Conservation (phyloP, 1,140 invertebrate genomes). For the Drosophila nannoptera region DNA sequence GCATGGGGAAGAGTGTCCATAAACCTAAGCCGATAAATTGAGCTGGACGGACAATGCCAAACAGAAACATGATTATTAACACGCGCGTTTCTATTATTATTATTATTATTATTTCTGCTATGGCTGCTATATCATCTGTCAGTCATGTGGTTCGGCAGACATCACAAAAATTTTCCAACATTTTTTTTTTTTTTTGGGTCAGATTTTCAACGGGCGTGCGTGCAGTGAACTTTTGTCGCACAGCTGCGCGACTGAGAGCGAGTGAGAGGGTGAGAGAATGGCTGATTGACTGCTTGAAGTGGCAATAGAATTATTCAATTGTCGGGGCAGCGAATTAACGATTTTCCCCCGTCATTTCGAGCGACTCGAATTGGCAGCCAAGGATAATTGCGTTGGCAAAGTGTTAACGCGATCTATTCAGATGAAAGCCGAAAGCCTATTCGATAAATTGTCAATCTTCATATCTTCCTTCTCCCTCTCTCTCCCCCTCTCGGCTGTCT, state of each 20-base stretch:
- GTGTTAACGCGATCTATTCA: conserved; percentile 24
- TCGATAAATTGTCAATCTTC: neutral
- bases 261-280: conserved; percentile 34
- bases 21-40: conserved; percentile 73
- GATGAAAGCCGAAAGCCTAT: too few species aligned
- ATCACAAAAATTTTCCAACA: conserved; percentile 47
- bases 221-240: conserved; percentile 61
- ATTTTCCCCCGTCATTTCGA: conserved; percentile 22
- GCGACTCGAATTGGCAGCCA: conserved; percentile 28
- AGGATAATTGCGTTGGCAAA: conserved; percentile 36
- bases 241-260: conserved; percentile 12
- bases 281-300: conserved; percentile 38
- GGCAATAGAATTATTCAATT: conserved; percentile 35
- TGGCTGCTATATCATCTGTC: conserved; percentile 39
- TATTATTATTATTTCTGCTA: conserved; percentile 19
- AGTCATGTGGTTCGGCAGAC: conserved; percentile 43
- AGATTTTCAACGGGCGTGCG: conserved; percentile 40
- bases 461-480: neutral
- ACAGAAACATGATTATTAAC: conserved; percentile 35
- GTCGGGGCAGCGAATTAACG: neutral
- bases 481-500: conserved; percentile 1
- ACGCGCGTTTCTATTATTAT: neutral
- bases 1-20: conserved; percentile 67
- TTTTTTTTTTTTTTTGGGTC: conserved; percentile 57
- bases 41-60: conserved; percentile 39